Evolutionary conservation across 2,113 vertebrate species (phyloP).

Genomic region (Apteryx owenii): DNA sequence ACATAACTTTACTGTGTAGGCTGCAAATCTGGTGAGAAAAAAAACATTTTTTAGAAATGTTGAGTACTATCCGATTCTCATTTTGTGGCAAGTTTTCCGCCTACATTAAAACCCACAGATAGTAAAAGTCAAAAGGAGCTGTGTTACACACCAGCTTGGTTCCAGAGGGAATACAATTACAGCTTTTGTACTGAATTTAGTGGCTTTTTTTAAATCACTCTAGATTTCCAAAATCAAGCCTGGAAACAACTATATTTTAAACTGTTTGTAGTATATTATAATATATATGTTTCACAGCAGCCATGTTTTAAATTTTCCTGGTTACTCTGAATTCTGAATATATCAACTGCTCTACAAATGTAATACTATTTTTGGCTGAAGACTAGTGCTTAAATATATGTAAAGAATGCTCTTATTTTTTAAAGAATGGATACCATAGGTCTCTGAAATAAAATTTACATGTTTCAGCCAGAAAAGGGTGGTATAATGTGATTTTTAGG

Average conservation of each 20-base stretch:
- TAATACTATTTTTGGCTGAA: not conserved
- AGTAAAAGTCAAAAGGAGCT: conserved; percentile 66
- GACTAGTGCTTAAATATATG: not conserved
- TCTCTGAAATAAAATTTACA: not conserved
- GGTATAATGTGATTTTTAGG: too few species aligned
- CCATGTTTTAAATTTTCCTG: not conserved
- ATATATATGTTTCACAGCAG: not conserved
- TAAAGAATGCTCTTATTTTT: not conserved
- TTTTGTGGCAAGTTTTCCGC: conserved; percentile 67
- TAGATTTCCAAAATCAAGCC: conserved; percentile 16
- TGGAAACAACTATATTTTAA: conserved; percentile 23
- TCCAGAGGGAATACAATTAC: conserved; percentile 57
- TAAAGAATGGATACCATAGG: not conserved
- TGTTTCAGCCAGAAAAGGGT: not conserved
- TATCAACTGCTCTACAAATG: not conserved
- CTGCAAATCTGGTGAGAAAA: conserved; percentile 67
- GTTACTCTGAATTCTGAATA: not conserved
- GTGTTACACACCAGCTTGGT: conserved; percentile 48
- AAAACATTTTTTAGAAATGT: conserved; percentile 71
- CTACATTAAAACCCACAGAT: conserved; percentile 72
- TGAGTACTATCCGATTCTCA: conserved; percentile 72
- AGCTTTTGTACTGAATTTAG: conserved; percentile 43
- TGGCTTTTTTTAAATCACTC: not conserved
- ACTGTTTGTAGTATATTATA: not conserved
- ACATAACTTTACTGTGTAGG: conserved; percentile 68